phyloP scores from a whole-genome alignment of 2,113 vertebrate species.

The Trematomus loennbergii region DNA sequence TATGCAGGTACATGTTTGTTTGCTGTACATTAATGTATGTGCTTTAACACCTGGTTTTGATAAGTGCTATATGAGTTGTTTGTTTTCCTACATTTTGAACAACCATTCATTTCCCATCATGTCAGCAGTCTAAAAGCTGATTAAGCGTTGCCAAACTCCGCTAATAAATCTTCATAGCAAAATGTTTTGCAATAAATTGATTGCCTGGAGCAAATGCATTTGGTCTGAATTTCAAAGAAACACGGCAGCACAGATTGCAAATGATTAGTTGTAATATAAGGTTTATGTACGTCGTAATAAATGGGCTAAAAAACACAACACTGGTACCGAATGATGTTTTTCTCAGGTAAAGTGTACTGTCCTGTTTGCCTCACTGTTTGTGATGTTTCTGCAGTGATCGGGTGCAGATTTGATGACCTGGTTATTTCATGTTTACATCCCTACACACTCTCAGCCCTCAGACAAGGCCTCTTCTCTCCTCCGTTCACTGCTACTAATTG shows the following conservation, averaged over 20 bases:
- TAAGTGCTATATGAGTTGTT: too few relatives aligned
- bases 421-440: conserved; percentile 50
- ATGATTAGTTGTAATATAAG: neutral
- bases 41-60: too few relatives aligned
- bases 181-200: neutral
- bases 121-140: neutral
- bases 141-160: neutral
- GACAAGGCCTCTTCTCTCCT: conserved; percentile 63
- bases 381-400: conserved; percentile 2
- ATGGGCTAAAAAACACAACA: neutral
- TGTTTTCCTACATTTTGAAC: too few relatives aligned
- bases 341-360: neutral
- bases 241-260: neutral
- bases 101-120: neutral
- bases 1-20: neutral
- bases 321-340: neutral
- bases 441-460: conserved; percentile 19
- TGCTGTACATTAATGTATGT: neutral
- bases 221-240: neutral
- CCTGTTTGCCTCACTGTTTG: conserved; percentile 5
- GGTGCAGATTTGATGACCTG: conserved; percentile 28
- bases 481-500: conserved; percentile 55
- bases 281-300: neutral
- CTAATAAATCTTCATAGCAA: neutral
- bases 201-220: neutral